Conservation (phyloP, 2,113 vertebrate species). For the Plectropomus leopardus region DNA sequence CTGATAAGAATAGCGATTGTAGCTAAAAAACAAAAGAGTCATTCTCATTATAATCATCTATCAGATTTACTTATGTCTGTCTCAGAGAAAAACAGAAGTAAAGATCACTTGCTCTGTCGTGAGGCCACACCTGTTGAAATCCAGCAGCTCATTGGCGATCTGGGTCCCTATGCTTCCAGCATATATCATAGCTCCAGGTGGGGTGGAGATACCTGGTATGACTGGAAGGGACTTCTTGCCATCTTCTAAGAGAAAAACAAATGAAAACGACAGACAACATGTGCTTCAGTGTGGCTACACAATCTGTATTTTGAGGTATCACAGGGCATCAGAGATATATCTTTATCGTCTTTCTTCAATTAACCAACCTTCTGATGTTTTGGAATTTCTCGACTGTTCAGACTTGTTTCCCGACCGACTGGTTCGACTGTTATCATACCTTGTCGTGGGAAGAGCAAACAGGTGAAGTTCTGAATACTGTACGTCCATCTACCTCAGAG, state of each 20-base stretch:
- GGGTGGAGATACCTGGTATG: constrained; percentile 86
- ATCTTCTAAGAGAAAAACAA: constrained; percentile 75
- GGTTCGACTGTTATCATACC: constrained; percentile 72
- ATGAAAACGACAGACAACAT: neutral
- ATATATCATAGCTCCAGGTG: constrained; percentile 88
- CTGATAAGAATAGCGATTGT: neutral
- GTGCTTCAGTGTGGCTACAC: neutral
- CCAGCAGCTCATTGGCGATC: constrained; percentile 91
- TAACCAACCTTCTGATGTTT: constrained; percentile 88
- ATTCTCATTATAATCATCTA: neutral
- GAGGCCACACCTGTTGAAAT: constrained; percentile 89
- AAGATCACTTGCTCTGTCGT: too few species aligned
- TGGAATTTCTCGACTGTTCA: constrained; percentile 81
- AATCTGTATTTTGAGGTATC: neutral
- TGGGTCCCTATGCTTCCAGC: constrained; percentile 92
- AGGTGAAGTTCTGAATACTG: neutral
- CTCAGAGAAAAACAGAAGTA: neutral
- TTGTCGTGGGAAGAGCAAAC: constrained; percentile 32
- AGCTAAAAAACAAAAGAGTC: neutral
- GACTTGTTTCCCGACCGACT: constrained; percentile 81
- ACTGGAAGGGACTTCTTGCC: constrained; percentile 85
- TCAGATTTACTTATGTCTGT: neutral
- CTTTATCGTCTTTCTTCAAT: too few species aligned
- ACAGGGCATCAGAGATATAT: neutral
- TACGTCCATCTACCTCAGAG: neutral